phyloP scores from a whole-genome alignment of 1,140 invertebrate species.

The Cecropterus lyciades region DNA sequence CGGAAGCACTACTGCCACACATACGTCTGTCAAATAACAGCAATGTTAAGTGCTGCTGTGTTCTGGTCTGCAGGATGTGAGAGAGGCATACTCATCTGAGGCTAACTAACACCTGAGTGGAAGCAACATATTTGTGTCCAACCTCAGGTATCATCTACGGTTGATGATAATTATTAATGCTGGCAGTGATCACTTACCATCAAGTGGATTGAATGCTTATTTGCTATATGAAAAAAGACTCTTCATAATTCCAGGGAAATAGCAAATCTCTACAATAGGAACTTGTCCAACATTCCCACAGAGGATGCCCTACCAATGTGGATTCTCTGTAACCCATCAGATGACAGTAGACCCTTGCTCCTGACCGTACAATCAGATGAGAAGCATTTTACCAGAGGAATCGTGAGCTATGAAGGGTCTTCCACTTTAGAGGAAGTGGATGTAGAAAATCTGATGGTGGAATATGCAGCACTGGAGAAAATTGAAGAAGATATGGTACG shows the following conservation, averaged over 20 bases:
- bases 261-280: constrained; percentile 69
- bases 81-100: too few species aligned
- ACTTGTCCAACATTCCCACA: constrained; percentile 38
- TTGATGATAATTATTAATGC: too few species aligned
- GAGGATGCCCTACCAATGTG: constrained; percentile 74
- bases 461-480: constrained; percentile 56
- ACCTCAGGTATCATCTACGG: too few species aligned
- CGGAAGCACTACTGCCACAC: too few species aligned
- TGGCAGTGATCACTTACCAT: too few species aligned
- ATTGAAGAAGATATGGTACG: constrained; percentile 60
- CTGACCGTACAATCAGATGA: constrained; percentile 69
- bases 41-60: too few species aligned
- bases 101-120: too few species aligned
- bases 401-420: constrained; percentile 63
- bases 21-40: too few species aligned
- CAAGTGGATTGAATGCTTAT: too few species aligned
- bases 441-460: constrained; percentile 55
- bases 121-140: too few species aligned
- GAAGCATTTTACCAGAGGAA: constrained; percentile 70
- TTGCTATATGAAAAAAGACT: too few species aligned
- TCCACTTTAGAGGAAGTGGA: constrained; percentile 64
- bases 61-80: too few species aligned
- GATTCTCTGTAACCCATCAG: constrained; percentile 68
- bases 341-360: constrained; percentile 57
- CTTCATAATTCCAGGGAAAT: constrained; percentile 62